These are phyloP conservation scores for Cherax quadricarinatus DNA, from an alignment of 1,140 invertebrate genomes.

Conservation along the genomic window DNA sequence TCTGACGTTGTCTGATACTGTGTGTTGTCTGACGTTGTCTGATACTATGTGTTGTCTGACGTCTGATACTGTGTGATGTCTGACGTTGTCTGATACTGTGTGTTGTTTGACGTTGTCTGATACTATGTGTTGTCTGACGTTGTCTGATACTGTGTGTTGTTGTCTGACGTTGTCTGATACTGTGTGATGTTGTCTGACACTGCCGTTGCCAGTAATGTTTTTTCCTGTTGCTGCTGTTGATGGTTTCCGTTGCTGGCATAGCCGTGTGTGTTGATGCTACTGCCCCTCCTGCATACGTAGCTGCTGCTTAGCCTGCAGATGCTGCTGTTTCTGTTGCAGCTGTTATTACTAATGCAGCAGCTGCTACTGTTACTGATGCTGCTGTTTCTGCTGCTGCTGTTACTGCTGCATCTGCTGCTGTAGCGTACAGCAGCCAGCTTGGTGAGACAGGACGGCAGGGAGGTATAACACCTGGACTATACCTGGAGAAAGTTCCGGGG, in stretches of 20 bases:
- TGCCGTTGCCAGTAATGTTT: neutral
- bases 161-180: neutral
- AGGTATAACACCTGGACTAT: neutral
- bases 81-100: neutral
- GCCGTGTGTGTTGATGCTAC: neutral
- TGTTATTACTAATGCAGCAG: too few relatives aligned
- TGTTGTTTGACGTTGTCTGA: neutral
- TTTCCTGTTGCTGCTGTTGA: neutral
- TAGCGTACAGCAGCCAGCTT: too few relatives aligned
- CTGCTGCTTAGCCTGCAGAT: too few relatives aligned
- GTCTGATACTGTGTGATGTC: neutral
- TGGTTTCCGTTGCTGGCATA: neutral
- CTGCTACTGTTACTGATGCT: too few relatives aligned
- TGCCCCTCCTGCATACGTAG: neutral
- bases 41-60: too few relatives aligned
- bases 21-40: neutral
- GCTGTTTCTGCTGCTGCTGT: neutral
- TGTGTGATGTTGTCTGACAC: neutral
- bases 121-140: neutral
- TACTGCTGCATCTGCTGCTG: too few relatives aligned
- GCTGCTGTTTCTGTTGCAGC: too few relatives aligned
- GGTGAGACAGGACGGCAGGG: too few relatives aligned
- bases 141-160: neutral
- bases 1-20: neutral
- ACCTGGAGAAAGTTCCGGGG: too few relatives aligned